Evolutionary conservation across 2,113 vertebrate genomes (phyloP), one percentile per base, ranked within the genome.

Genomic region (Limnothrissa miodon): DNA sequence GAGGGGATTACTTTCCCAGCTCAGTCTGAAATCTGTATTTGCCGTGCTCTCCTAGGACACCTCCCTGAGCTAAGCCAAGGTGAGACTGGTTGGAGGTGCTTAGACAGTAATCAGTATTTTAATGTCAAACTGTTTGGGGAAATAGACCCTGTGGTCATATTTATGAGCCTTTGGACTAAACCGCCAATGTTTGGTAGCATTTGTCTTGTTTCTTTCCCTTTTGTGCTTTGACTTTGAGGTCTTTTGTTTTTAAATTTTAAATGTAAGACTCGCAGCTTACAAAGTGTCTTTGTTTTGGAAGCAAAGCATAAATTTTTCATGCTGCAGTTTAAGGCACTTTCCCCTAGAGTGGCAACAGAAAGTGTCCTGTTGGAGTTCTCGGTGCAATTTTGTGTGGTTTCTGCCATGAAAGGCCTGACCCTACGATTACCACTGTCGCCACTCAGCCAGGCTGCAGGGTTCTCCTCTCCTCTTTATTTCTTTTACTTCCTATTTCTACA

Each of bases 1-100:
- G 87, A 88, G 82, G 85, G 88, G 88, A 91, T 88, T 89, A 87
- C 83, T 86, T 51, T 87, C 87, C 78, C 46, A 80, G 21, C 86
- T 89, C 83, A 80, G 84, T 81, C 80, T 86, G 83, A 89, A 62
- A 85, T 83, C 82, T 86, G 86, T 88, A 86, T 74, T 74, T 74
- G 59, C 59, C 25, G n/a, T 66, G 4, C 66, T 36, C 13, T 6
- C 17, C 13, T 17, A 74, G 33, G 11, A 15, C 9, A 4, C 3
- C 66, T 66, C 59, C 0, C 25, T 5, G 6, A 29, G 25, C 25
- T 25, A 10, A 25, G 59, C 59, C 59, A 66, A 19, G 59, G 25
- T 25, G 1, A 9, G 59, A 66, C 1, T 25, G n/a, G n/a, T n/a
- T 2, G 2, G 25, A 66, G n/a, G 25, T 29, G 59, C 9, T 66